Base-by-base conservation (phyloP, 2,888 invertebrate genomes). In the Sipha maydis region DNA sequence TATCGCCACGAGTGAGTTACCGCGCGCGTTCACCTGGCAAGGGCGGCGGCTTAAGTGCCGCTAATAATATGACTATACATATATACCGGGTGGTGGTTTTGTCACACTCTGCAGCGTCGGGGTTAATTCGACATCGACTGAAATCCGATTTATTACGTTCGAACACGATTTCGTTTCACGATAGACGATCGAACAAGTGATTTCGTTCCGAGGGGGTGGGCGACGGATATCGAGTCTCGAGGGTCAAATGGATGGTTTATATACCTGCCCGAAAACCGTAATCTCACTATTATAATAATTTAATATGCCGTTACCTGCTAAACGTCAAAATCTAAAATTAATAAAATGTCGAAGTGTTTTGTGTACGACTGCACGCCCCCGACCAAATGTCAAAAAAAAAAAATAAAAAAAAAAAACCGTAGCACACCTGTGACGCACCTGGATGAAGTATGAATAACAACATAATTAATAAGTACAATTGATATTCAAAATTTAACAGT, bases 71-170 rank as follows among this genome's bases (percentile, higher is more conserved):
- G 34, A 48, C 54, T 34, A 4, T 34, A 34, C 4, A 34, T 9
- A 9, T 41, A 41, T 25, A 61, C 61, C 61, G 25, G 61, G 21
- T 61, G 76, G 73, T 28, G 54, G 31, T 48, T 14, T 19, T 80
- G 34, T 21, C 54, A 25, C 54, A 25, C 61, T 61, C 61, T 61
- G 61, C 61, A 61, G 21, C 28, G 54, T n/a, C 28, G 28, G 73
- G 73, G 73, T 73, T 34, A 17, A 31, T 17, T 77, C 31, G 85
- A 21, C 76, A 48, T 48, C 48, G 48, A 11, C 71, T 19, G 78
- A 79, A 85, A 79, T 85, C 85, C 85, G 85, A 85, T 85, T 85
- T 85, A 85, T 85, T 85, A 85, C 85, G 78, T 85, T 71, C 78
- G 85, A 79, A 85, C 85, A 85, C 85, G 85, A 85, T 85, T 85